Percentiles rank a stretch among this genome's conserved stretches.
These are phyloP conservation scores for Drosophila neocordata DNA, from an alignment of 1,140 invertebrate species.

Conservation along the genomic window DNA sequence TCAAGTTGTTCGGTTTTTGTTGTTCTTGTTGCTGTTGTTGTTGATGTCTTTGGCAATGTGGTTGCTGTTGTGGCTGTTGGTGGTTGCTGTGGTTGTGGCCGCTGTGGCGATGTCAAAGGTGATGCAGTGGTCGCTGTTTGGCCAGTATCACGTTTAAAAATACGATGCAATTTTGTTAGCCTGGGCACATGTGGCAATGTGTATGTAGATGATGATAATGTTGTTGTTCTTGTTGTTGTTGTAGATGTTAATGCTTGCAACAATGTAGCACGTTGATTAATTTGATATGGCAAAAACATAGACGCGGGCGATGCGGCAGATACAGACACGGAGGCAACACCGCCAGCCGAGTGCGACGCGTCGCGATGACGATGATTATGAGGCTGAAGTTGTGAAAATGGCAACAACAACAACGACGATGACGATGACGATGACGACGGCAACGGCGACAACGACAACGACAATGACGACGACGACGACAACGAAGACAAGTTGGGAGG, in stretches of 20 bases:
- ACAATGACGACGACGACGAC: constrained; percentile 1
- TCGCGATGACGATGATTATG: constrained; percentile 51
- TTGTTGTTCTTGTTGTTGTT: constrained; percentile 24
- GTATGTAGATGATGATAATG: constrained; percentile 50
- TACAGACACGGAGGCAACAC: constrained; percentile 17
- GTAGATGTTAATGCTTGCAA: constrained; percentile 65
- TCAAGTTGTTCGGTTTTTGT: constrained; percentile 53
- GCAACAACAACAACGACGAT: constrained; percentile 11
- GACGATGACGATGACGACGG: constrained; percentile 9
- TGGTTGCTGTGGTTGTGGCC: constrained; percentile 20
- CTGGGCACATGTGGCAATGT: constrained; percentile 53
- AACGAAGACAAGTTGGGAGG: not conserved
- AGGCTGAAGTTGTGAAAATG: not conserved
- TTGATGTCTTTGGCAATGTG: constrained; percentile 26
- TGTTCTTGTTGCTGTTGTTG: constrained; percentile 21
- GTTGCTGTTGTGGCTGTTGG: constrained; percentile 30
- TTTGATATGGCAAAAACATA: constrained; percentile 79
- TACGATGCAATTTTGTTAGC: constrained; percentile 54
- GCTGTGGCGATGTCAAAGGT: constrained; percentile 64
- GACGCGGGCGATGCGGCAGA: constrained; percentile 60
- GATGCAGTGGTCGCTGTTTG: constrained; percentile 63
- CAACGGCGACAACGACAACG: constrained; percentile 12
- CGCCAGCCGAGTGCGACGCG: constrained; percentile 55
- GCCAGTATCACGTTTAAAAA: constrained; percentile 75
- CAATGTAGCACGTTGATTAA: constrained; percentile 81